A percentile compares a stretch with the other conserved stretches of the same genome.
These are phyloP conservation scores for Dichetophora obliterata DNA, from an alignment of 2,888 invertebrate genomes.

Conservation along the genomic window DNA sequence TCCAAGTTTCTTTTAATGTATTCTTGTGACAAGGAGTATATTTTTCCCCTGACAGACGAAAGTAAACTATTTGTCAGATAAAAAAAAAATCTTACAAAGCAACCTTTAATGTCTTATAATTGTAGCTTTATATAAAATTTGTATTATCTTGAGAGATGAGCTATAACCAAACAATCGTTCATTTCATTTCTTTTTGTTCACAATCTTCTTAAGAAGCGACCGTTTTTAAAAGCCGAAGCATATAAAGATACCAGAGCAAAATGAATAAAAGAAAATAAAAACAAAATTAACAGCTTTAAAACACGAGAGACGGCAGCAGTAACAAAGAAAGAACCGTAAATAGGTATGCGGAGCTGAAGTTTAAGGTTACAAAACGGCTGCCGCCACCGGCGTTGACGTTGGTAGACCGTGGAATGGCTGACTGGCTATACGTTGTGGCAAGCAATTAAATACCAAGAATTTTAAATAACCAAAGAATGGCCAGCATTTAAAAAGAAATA, in stretches of 20 bases:
- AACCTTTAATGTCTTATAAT: no score
- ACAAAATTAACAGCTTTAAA: background rate
- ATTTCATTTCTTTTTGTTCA: background rate
- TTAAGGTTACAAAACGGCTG: slow-evolving; percentile 29
- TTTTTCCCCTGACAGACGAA: no score
- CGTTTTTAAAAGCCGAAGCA: background rate
- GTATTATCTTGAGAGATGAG: no score
- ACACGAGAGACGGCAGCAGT: background rate
- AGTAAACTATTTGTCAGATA: no score
- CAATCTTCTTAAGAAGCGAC: background rate
- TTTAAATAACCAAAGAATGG: background rate
- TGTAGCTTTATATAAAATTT: no score
- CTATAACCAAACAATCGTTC: background rate
- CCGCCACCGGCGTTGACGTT: slow-evolving; percentile 31
- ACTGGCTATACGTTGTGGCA: background rate
- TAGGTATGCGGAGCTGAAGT: slow-evolving; percentile 18
- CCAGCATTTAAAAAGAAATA: background rate
- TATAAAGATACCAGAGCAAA: background rate
- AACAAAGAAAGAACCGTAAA: background rate
- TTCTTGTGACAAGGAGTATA: no score
- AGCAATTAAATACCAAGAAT: slow-evolving; percentile 7
- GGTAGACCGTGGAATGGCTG: background rate
- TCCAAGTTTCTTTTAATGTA: no score
- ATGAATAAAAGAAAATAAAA: background rate
- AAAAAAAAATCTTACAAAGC: no score